A percentile compares a stretch with the other conserved stretches of the same genome.
These are phyloP conservation scores for Ceramica pisi DNA, from an alignment of 2,888 invertebrate genomes.

Conservation along the genomic window DNA sequence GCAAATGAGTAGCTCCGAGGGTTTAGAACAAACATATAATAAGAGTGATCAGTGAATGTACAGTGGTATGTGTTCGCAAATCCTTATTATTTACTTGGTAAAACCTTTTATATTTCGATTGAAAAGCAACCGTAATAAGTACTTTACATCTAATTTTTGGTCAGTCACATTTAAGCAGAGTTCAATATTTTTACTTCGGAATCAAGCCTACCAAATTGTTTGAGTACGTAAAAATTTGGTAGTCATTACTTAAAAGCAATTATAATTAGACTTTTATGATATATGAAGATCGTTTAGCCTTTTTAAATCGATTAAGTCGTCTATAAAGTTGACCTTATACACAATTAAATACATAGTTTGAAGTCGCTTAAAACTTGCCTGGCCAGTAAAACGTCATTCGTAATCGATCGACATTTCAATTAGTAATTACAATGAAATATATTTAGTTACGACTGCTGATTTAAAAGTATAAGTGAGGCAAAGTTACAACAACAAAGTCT, in stretches of 20 bases:
- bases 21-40: conserved; percentile 47
- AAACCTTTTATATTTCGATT: background rate
- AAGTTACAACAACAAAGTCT: background rate
- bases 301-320: background rate
- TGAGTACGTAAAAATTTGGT: background rate
- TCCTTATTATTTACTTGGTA: background rate
- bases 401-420: background rate
- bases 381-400: background rate
- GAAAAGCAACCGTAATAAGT: background rate
- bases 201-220: background rate
- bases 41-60: conserved; percentile 9
- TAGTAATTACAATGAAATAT: background rate
- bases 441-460: conserved; percentile 6
- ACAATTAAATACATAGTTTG: background rate
- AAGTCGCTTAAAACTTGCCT: conserved; percentile 28
- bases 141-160: background rate
- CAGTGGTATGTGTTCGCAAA: conserved; percentile 16
- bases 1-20: conserved; percentile 59
- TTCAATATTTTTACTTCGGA: background rate
- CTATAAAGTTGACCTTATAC: conserved; percentile 13
- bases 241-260: background rate
- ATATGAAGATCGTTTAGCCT: background rate
- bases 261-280: background rate
- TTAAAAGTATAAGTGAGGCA: background rate
- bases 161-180: background rate